A percentile compares a stretch with the other conserved stretches of the same genome.
Conservation (phyloP, 2,797 vertebrate species). For the Coilia nasus region DNA sequence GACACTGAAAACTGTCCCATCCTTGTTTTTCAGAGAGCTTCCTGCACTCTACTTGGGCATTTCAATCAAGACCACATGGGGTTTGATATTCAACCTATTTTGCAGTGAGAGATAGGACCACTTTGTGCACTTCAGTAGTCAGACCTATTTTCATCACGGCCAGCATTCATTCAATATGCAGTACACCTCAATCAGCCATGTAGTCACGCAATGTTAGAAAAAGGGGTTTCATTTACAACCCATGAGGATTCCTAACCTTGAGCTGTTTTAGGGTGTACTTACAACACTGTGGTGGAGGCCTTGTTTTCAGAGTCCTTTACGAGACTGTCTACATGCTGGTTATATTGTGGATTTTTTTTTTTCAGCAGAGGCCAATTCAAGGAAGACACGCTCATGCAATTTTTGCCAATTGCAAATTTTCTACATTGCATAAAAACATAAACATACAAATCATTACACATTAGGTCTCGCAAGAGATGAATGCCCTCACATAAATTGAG, state of each 20-base stretch:
- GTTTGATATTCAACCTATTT: conserved; percentile 23
- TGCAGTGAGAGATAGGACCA: conserved; percentile 2
- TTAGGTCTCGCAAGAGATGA: background rate
- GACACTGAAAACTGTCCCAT: background rate
- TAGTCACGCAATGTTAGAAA: conserved; percentile 8
- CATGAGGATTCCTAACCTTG: conserved; percentile 13
- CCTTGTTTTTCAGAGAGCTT: background rate
- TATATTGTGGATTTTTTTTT: background rate
- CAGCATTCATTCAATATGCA: conserved; percentile 21
- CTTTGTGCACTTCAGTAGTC: conserved; percentile 19
- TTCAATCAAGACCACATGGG: background rate
- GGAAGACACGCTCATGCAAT: background rate
- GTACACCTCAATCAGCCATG: conserved; percentile 15
- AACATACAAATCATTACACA: background rate
- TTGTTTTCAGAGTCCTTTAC: background rate
- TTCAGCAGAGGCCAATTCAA: background rate
- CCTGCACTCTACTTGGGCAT: conserved; percentile 14
- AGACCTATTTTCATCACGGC: conserved; percentile 23
- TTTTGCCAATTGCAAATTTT: background rate
- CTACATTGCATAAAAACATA: background rate
- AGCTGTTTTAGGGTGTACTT: background rate
- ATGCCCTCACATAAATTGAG: background rate
- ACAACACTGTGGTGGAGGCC: background rate
- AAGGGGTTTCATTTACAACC: background rate
- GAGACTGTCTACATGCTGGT: background rate